Base-by-base conservation (phyloP, 2,888 invertebrate genomes). In the Diadegma fenestrale region DNA sequence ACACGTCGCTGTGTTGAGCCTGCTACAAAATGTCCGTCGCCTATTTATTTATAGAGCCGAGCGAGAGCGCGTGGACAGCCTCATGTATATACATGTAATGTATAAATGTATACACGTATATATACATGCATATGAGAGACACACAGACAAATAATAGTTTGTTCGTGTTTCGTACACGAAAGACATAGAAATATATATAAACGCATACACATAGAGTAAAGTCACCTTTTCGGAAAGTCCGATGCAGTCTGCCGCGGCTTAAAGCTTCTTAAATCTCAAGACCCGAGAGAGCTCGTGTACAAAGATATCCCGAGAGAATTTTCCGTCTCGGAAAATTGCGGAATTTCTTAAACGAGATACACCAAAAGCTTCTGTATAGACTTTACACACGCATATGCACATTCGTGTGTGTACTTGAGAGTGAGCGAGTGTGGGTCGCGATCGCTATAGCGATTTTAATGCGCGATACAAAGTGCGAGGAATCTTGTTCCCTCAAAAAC, bases 21-120 rank as follows among this genome's bases (percentile, higher is more conserved):
- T 73, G 89, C 87, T 90, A 90, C 90, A 89, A 91, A 90, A 91
- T 91, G 91, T 92, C 90, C 90, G 90, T 91, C 89, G 91, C 84
- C 90, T 92, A 91, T 91, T 92, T 92, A 92, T 92, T 92, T 92
- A 92, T 92, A 92, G 92, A 91, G 89, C 64, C 88, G 90, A 90
- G 89, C 90, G 87, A 88, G 84, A 84, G 78, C 81, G 80, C 84
- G 85, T 85, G 85, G 73, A 68, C 80, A 26, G 63, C 30, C 68
- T 61, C 58, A 58, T 41, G 19, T 48, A 26, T 61, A 48, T 37
- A 61, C 64, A 69, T 61, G 48, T 51, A 78, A 12, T 26, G 63
- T 37, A 73, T 66, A 79, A 17, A 10, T 37, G 10, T 10, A 37
- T 37, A 64, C 26, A 78, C 22, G 33, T 17, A 63, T 33, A 69